Evolutionary conservation across 2,888 invertebrate genomes (phyloP).

Genomic region (Bembecia ichneumoniformis): DNA sequence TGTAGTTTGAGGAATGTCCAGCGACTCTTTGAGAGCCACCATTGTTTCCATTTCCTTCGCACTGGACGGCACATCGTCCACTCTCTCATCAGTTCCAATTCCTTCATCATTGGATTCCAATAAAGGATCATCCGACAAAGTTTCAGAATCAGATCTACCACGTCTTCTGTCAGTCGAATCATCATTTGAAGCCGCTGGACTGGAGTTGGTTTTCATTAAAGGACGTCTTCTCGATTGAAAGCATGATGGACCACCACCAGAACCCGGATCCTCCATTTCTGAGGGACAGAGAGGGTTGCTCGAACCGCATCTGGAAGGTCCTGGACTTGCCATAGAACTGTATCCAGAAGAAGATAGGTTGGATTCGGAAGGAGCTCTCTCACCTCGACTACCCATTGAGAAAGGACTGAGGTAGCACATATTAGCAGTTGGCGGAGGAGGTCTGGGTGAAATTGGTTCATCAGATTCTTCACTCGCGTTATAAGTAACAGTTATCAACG

Average conservation of each 20-base stretch:
- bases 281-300: constrained; percentile 84
- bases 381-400: constrained; percentile 79
- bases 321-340: constrained; percentile 88
- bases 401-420: constrained; percentile 87
- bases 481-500: constrained; percentile 81
- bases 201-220: constrained; percentile 73
- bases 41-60: constrained; percentile 74
- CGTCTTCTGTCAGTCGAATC: constrained; percentile 67
- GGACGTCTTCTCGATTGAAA: constrained; percentile 74
- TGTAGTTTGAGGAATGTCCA: constrained; percentile 58
- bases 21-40: constrained; percentile 50
- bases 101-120: constrained; percentile 84
- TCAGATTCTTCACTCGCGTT: constrained; percentile 86
- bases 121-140: constrained; percentile 79
- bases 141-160: constrained; percentile 81
- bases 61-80: constrained; percentile 79
- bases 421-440: constrained; percentile 63
- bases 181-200: constrained; percentile 54
- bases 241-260: constrained; percentile 67
- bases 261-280: constrained; percentile 81
- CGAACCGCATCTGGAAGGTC: constrained; percentile 85
- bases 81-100: constrained; percentile 82
- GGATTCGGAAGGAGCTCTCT: constrained; percentile 85
- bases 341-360: constrained; percentile 88
- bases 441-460: constrained; percentile 77